phyloP scores from a whole-genome alignment of 2,113 vertebrate genomes.

The Rhagologus leucostigma region DNA sequence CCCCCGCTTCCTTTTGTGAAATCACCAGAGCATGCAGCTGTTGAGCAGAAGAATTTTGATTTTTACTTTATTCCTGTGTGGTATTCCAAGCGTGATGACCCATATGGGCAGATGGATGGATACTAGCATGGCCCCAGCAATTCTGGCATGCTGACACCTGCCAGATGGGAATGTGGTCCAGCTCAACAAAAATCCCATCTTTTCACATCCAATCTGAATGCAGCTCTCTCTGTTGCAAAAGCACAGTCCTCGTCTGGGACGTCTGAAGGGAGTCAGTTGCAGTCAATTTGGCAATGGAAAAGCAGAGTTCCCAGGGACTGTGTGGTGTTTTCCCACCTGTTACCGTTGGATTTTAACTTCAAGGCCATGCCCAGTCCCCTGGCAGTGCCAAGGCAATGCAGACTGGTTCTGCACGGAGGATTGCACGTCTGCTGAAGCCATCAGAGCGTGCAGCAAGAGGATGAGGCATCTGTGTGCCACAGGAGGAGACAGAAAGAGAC shows the following conservation, averaged over 20 bases:
- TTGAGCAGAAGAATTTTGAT: not conserved
- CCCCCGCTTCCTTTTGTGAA: not conserved
- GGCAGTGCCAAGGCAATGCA: not conserved
- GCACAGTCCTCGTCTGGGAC: not conserved
- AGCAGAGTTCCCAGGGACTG: not conserved
- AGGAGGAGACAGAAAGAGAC: not conserved
- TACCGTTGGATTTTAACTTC: not conserved
- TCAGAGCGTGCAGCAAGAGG: accelerated
- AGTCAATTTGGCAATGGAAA: not conserved
- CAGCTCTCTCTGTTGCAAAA: not conserved
- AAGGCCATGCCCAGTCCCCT: not conserved
- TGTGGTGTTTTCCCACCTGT: not conserved
- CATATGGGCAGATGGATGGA: not conserved
- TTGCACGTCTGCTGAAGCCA: accelerated
- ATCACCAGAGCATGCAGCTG: not conserved
- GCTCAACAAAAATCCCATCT: not conserved
- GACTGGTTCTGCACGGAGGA: not conserved
- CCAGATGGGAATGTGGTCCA: not conserved
- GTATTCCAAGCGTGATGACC: not conserved
- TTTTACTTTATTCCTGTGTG: not conserved
- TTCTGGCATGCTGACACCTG: not conserved
- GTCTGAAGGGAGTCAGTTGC: not conserved
- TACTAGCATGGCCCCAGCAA: not conserved
- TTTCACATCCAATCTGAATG: not conserved
- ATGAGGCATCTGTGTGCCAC: accelerated